Evolutionary conservation across 2,113 vertebrate species (phyloP).

Genomic region (Boulengeromyrus knoepffleri): DNA sequence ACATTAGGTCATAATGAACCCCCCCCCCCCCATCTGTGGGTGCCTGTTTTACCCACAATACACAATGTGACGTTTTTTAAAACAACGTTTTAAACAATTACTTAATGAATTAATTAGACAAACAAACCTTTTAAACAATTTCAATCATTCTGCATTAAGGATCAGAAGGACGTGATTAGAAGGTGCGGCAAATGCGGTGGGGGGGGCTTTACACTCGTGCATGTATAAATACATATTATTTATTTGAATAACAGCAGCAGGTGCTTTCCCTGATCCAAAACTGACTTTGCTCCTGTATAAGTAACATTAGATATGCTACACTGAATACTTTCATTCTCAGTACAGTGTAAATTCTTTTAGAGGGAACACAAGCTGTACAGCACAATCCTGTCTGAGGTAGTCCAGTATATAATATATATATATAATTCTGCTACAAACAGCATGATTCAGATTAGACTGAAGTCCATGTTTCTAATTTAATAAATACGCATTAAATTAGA

Average conservation of each 20-base stretch:
- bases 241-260: neutral
- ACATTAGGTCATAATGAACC: neutral
- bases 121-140: neutral
- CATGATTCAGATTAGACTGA: neutral
- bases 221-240: neutral
- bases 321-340: neutral
- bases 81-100: neutral
- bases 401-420: neutral
- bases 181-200: neutral
- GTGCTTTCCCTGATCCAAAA: neutral
- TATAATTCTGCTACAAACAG: neutral
- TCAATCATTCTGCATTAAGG: neutral
- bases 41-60: neutral
- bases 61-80: neutral
- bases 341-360: neutral
- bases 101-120: neutral
- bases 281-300: neutral
- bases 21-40: neutral
- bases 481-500: neutral
- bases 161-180: neutral
- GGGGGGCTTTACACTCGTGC: neutral
- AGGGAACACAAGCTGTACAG: neutral
- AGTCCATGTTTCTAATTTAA: neutral
- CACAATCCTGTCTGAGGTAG: neutral
- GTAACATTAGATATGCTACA: neutral